These are phyloP conservation scores for Malacosoma neustria DNA, from an alignment of 2,888 invertebrate species.

Conservation along the genomic window DNA sequence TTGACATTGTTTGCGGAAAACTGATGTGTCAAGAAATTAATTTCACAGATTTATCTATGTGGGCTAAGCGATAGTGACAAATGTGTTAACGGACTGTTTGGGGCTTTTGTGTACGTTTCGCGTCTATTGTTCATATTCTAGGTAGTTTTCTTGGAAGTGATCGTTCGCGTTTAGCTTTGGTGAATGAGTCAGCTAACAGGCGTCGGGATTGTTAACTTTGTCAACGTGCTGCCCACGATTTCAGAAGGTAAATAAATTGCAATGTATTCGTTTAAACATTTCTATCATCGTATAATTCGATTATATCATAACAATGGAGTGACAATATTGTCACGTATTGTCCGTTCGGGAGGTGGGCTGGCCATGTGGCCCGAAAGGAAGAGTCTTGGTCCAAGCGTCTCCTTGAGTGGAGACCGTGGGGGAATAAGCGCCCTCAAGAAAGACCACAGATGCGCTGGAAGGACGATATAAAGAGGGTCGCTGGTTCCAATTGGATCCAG, in stretches of 20 bases:
- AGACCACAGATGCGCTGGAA: too few species aligned
- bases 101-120: conserved; percentile 29
- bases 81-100: conserved; percentile 43
- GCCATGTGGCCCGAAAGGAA: too few species aligned
- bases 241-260: conserved; percentile 52
- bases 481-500: too few species aligned
- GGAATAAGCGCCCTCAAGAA: too few species aligned
- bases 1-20: conserved; percentile 25
- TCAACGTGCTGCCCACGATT: conserved; percentile 70
- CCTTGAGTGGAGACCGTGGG: too few species aligned
- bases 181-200: conserved; percentile 73
- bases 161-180: conserved; percentile 40
- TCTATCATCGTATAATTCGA: background rate
- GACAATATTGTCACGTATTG: conserved; percentile 10
- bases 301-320: conserved; percentile 6
- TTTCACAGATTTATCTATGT: conserved; percentile 50
- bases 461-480: too few species aligned
- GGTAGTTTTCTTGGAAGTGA: conserved; percentile 43
- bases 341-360: too few species aligned
- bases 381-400: too few species aligned
- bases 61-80: conserved; percentile 58
- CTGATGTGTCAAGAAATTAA: conserved; percentile 38
- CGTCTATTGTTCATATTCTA: conserved; percentile 27
- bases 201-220: conserved; percentile 69
- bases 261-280: background rate